Base-by-base conservation (phyloP, 2,888 invertebrate species). In the Ametastegia equiseti region DNA sequence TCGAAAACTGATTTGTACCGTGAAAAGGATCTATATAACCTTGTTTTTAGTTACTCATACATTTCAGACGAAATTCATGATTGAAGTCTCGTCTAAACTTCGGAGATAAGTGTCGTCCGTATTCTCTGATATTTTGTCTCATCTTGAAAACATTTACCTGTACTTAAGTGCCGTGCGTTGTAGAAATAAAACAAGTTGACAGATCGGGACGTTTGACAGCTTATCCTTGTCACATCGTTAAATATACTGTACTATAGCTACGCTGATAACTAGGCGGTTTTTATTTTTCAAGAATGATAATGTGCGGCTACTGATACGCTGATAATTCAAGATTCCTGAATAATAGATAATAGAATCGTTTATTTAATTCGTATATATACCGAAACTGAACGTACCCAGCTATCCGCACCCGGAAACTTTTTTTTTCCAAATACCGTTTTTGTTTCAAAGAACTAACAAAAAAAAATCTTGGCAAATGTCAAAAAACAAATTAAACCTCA, bases 401-500 rank as follows among this genome's bases (percentile, higher is more conserved):
- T 39, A 19, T 67, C n/a, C 11, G 13, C 6, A 1, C 13, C 7
- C 47, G 36, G 1, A 54, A 54, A 39, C 5, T 39, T 9, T 75
- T 39, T 1, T 36, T 39, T 2, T 33, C 23, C 36, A 23, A 75
- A 33, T 33, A 75, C 23, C 11, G 19, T 13, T 23, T 36, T 75
- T 27, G 13, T 75, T 75, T 78, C 15, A 23, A 60, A 78, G n/a
- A 23, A 30, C n/a, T 54, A 11, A n/a, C n/a, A 39, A 19, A 54
- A 45, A 75, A 23, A 60, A 30, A 60, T 30, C 30, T 19, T 36
- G 11, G 83, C 86, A 93, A 92, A 97, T 97, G 97, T 97, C 97
- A 88, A 97, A 97, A 92, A 98, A 98, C 92, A 98, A 97, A 93
- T 93, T 97, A 89, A 97, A 97, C 92, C 93, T 98, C 92, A 97